These are phyloP conservation scores for Xenentodon cancila DNA, from an alignment of 2,797 vertebrate species.

Conservation along the genomic window DNA sequence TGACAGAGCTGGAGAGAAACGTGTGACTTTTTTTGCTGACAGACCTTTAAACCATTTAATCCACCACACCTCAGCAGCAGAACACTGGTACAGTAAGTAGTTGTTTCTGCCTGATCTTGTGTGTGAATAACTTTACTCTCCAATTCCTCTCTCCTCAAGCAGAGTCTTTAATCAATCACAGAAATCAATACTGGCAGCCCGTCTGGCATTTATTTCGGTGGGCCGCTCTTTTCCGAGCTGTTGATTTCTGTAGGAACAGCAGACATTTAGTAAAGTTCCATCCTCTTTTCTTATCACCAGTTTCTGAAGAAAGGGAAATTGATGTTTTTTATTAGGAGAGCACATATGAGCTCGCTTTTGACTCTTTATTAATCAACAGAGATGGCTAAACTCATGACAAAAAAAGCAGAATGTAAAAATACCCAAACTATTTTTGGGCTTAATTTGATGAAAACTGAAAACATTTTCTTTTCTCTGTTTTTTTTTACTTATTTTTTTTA, in stretches of 20 bases:
- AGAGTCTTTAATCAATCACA: constrained; percentile 65
- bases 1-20: not conserved
- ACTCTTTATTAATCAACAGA: constrained; percentile 13
- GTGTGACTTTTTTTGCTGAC: constrained; percentile 31
- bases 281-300: constrained; percentile 11
- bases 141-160: constrained; percentile 28
- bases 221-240: constrained; percentile 36
- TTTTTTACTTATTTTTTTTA: too few relatives aligned
- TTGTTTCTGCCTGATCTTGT: constrained; percentile 37
- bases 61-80: constrained; percentile 20
- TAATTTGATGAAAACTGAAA: too few relatives aligned
- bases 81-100: constrained; percentile 30
- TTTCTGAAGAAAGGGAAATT: constrained; percentile 27
- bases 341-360: constrained; percentile 19
- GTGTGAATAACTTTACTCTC: constrained; percentile 56
- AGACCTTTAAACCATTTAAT: constrained; percentile 48
- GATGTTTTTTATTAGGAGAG: constrained; percentile 47
- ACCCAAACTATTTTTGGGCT: too few relatives aligned
- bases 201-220: constrained; percentile 47
- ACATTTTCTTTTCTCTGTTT: too few relatives aligned
- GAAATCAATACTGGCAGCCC: constrained; percentile 47
- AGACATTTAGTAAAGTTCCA: constrained; percentile 25
- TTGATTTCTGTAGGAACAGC: constrained; percentile 37
- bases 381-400: not conserved
- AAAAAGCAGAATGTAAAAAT: too few relatives aligned